phyloP scores from a whole-genome alignment of 1,140 invertebrate genomes.

The Augochlora pura region DNA sequence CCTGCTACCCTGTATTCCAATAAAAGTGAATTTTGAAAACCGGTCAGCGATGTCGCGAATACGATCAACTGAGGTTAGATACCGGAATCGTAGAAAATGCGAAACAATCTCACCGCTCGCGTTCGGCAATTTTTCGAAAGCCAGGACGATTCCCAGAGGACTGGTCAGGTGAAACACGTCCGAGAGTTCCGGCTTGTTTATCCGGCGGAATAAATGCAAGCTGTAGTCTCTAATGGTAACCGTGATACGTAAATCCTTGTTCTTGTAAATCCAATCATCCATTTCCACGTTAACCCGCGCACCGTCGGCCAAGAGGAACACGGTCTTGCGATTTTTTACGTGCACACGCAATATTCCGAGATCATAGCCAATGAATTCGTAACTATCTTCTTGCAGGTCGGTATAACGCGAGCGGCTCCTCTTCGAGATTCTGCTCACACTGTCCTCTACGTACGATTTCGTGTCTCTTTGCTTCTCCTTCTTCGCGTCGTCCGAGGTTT shows the following conservation, averaged over 20 bases:
- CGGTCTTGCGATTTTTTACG: conserved; percentile 75
- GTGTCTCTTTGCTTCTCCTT: conserved; percentile 10
- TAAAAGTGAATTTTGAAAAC: too few relatives aligned
- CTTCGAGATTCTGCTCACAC: conserved; percentile 36
- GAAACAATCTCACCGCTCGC: neutral
- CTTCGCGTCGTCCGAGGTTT: neutral
- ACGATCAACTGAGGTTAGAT: too few relatives aligned
- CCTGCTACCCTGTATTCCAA: too few relatives aligned
- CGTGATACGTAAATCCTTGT: conserved; percentile 74
- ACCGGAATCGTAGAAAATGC: neutral
- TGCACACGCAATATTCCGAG: conserved; percentile 79
- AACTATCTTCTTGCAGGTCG: conserved; percentile 23
- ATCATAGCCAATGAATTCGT: conserved; percentile 72
- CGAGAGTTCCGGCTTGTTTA: conserved; percentile 68
- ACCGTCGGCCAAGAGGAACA: conserved; percentile 78
- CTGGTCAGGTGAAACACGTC: conserved; percentile 67
- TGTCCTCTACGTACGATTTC: conserved; percentile 36
- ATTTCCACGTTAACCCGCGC: conserved; percentile 73
- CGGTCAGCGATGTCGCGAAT: too few relatives aligned
- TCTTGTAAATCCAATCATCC: conserved; percentile 76
- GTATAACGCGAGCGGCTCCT: conserved; percentile 19
- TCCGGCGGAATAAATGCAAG: conserved; percentile 61
- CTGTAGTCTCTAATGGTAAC: conserved; percentile 67
- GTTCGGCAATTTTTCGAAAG: conserved; percentile 43
- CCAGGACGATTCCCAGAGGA: conserved; percentile 60